Evolutionary conservation across 2,797 vertebrate species (phyloP), one percentile per base, ranked within the genome.

Genomic region (Chromobotia macracanthus): DNA sequence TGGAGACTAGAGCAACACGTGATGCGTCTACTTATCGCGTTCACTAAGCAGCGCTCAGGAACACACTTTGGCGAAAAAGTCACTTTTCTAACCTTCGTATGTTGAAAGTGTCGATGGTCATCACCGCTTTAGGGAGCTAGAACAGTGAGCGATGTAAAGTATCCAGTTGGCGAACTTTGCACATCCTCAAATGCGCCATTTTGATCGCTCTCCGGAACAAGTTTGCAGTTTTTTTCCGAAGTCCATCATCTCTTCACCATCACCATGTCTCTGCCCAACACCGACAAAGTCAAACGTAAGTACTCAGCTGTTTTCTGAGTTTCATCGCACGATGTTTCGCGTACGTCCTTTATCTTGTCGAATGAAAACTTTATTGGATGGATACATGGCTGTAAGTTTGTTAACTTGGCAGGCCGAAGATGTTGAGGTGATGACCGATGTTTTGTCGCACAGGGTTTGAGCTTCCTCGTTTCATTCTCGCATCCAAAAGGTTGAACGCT

Each of bases 121-220:
- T 84, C 81, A 76, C 84, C 80, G 85, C 89, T 91, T 89, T 86
- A 89, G 88, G 82, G 86, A 85, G 56, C 88, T 68, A 55, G 71
- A 73, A 31, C 41, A 7, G 58, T 21, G 55, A 75, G 61, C 61
- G 93, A 92, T 92, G 93, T 93, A 90, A 94, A 94, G 92, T 91
- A 94, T 65, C 77, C 79, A 96, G 94, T 96, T 95, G 94, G 94
- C 95, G 95, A 97, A 97, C 95, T 98, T 97, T 97, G 96, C 94
- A 96, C 97, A 97, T 97, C 96, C 95, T 93, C 94, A 93, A 93
- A 95, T 96, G 96, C 96, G 96, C 96, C 96, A 97, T 97, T 96
- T 97, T 97, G 95, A 95, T 95, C 96, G 71, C 92, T 94, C 93
- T 93, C 91, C 94, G 94, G 95, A 95, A 95, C 95, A 93, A 96